Percentiles rank a stretch among this genome's conserved stretches.
Evolutionary conservation across 2,888 invertebrate genomes (phyloP).

Genomic region (Ctenicera cuprea): DNA sequence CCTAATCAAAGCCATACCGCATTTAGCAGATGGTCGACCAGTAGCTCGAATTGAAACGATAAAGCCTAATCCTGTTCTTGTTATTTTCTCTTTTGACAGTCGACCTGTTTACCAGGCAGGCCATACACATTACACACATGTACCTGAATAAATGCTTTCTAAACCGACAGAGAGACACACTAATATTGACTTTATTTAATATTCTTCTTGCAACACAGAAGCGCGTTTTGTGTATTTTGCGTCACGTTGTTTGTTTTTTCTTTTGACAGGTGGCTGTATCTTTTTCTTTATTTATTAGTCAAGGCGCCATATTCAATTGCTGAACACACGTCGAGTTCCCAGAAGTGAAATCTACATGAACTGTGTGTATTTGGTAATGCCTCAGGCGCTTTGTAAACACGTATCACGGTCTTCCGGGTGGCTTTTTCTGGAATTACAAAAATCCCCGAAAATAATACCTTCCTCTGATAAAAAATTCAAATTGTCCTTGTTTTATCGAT

Average conservation of each 20-base stretch:
- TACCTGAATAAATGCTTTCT: constrained; percentile 40
- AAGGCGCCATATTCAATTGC: constrained; percentile 9
- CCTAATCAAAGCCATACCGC: background rate
- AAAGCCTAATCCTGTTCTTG: constrained; percentile 27
- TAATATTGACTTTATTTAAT: constrained; percentile 34
- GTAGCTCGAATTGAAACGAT: background rate
- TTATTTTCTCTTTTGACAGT: constrained; percentile 48
- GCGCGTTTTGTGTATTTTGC: constrained; percentile 30
- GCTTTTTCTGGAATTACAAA: constrained; percentile 1
- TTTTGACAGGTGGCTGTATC: constrained; percentile 21
- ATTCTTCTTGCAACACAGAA: constrained; percentile 33
- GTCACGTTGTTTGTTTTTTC: constrained; percentile 23
- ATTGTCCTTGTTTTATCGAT: background rate
- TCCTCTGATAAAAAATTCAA: no score
- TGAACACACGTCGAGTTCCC: constrained; percentile 22
- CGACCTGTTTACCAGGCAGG: constrained; percentile 43
- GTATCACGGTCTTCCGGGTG: constrained; percentile 26
- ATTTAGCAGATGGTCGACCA: constrained; percentile 7
- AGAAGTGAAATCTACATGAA: constrained; percentile 43
- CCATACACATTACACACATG: constrained; percentile 32
- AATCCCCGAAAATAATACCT: background rate
- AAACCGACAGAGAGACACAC: constrained; percentile 18
- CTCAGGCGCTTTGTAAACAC: constrained; percentile 10
- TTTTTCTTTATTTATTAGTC: constrained; percentile 8
- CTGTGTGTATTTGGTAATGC: constrained; percentile 35